Conservation (phyloP, 1,140 invertebrate genomes). For the Zelostemma sp. region DNA sequence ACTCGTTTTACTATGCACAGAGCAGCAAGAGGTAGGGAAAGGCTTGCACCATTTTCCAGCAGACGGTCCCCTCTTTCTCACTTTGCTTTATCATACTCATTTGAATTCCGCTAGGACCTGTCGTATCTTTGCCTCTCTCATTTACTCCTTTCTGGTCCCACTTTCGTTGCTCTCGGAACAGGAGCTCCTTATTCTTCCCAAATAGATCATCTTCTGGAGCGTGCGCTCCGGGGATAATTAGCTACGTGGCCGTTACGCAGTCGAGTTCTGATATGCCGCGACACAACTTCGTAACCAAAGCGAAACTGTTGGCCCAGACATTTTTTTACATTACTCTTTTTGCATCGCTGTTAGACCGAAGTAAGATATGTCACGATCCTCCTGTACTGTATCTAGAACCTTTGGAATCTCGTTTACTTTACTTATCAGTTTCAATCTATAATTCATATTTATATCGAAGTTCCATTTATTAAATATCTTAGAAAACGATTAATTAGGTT, state of each 20-base stretch:
- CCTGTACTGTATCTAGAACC: not conserved
- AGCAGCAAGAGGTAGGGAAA: conserved; percentile 3
- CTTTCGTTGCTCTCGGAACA: conserved; percentile 33
- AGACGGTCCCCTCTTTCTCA: conserved; percentile 8
- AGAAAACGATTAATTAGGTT: too few species aligned
- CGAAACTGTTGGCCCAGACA: conserved; percentile 30
- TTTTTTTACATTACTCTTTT: not conserved
- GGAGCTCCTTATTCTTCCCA: conserved; percentile 53
- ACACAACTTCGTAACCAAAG: conserved; percentile 28
- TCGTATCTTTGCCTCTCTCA: conserved; percentile 52
- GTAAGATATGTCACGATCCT: not conserved
- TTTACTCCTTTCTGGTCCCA: conserved; percentile 39
- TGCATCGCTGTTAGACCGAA: not conserved
- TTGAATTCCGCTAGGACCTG: conserved; percentile 63
- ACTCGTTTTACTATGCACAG: conserved; percentile 31
- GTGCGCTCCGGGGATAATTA: conserved; percentile 64
- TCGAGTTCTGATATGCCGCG: conserved; percentile 50
- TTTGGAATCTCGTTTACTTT: too few species aligned
- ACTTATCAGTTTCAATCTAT: too few species aligned
- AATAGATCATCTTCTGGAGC: conserved; percentile 66
- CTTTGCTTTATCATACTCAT: conserved; percentile 55
- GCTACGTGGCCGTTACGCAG: conserved; percentile 57
- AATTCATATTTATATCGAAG: too few species aligned
- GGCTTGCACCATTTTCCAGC: conserved; percentile 29
- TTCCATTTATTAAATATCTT: too few species aligned